Conservation (phyloP, 1,140 invertebrate species). For the Paracyclopina nana region DNA sequence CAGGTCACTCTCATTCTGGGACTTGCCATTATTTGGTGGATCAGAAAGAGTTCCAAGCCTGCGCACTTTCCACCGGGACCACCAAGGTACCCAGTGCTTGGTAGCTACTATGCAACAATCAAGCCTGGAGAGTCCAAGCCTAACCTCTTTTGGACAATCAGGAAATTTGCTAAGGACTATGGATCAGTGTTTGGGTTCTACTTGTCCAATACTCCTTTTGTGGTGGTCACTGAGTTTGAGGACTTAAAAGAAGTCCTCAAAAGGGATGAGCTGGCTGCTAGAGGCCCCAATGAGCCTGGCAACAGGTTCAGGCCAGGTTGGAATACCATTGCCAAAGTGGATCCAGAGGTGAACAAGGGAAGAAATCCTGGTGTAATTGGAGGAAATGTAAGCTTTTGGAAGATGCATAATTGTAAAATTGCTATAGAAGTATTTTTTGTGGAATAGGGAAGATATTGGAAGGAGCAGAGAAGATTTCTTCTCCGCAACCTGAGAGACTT, state of each 20-base stretch:
- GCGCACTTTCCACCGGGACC: too few relatives aligned
- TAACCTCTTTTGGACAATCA: too few relatives aligned
- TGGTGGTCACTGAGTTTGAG: conserved; percentile 4
- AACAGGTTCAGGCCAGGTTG: not conserved
- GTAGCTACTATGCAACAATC: too few relatives aligned
- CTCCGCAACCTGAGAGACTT: conserved; percentile 26
- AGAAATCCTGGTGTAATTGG: conserved; percentile 22
- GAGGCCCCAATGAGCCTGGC: not conserved
- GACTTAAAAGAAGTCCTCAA: not conserved
- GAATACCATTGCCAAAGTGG: too few relatives aligned
- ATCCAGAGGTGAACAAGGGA: not conserved
- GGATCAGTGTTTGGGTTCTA: not conserved
- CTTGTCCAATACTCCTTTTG: not conserved
- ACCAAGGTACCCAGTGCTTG: too few relatives aligned
- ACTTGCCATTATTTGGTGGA: too few relatives aligned
- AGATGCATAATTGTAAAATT: too few relatives aligned
- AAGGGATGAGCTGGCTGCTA: not conserved
- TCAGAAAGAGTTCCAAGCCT: too few relatives aligned
- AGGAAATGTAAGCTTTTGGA: conserved; percentile 23
- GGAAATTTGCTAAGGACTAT: too few relatives aligned
- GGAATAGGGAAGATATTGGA: conserved; percentile 25
- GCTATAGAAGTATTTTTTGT: too few relatives aligned
- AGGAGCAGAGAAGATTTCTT: conserved; percentile 28
- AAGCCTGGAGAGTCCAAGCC: too few relatives aligned
- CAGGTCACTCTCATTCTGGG: too few relatives aligned